Evolutionary conservation across 1,140 invertebrate genomes (phyloP).

Genomic region (Zaprionus taronus): DNA sequence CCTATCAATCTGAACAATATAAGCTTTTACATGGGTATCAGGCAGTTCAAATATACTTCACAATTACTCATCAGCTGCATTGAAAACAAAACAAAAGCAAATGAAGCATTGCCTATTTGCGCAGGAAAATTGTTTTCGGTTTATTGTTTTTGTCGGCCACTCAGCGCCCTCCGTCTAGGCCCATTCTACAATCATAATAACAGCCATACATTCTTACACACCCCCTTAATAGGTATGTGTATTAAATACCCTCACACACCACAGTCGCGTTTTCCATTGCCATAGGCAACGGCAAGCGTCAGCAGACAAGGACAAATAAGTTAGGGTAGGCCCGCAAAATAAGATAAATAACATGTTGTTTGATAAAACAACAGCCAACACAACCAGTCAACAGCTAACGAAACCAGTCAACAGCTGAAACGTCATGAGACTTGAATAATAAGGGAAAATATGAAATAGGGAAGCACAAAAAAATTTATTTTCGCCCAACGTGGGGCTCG

Average conservation of each 20-base stretch:
- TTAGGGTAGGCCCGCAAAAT: constrained; percentile 53
- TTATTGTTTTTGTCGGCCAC: constrained; percentile 42
- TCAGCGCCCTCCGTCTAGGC: constrained; percentile 15
- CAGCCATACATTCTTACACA: neutral
- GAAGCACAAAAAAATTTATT: neutral
- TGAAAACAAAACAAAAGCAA: neutral
- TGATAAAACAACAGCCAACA: constrained; percentile 29
- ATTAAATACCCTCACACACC: constrained; percentile 10
- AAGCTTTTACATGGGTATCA: neutral
- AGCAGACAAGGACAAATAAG: constrained; percentile 54
- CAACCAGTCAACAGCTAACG: constrained; percentile 9
- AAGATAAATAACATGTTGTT: constrained; percentile 28
- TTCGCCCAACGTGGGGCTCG: constrained; percentile 94
- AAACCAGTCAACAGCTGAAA: constrained; percentile 10
- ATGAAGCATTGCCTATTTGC: constrained; percentile 40
- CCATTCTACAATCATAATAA: neutral
- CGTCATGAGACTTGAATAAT: neutral
- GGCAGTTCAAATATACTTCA: neutral
- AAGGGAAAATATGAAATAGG: neutral
- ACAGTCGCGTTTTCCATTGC: constrained; percentile 27
- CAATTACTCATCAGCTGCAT: neutral
- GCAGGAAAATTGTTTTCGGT: constrained; percentile 57
- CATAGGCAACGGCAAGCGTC: constrained; percentile 22
- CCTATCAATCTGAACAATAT: neutral
- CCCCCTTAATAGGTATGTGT: constrained; percentile 3